Evolutionary conservation across 2,888 invertebrate genomes (phyloP), one percentile per base, ranked within the genome.

Genomic region (Drosophila sordidapex): DNA sequence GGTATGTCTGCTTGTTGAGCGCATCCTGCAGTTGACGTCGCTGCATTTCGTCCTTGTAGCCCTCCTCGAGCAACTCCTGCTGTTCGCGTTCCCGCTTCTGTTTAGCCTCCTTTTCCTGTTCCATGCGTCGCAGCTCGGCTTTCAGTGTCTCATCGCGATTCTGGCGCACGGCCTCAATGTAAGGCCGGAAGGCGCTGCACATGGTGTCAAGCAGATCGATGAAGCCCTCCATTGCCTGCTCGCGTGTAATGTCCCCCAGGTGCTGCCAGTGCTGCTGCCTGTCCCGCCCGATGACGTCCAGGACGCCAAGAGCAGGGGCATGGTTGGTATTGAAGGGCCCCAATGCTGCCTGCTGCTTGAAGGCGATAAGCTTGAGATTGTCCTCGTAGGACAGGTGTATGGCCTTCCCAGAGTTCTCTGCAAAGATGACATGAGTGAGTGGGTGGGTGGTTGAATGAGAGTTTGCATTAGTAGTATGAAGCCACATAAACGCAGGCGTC

Each of bases 371-470:
- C 91, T 97, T 97, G 63, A 99, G 93, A 91, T 98, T 97, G 91
- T 99, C 98, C 93, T 98, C 97, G 93, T 99, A 99, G 53, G 98
- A 97, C 72, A 99, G 94, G 91, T 98, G 98, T 56, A 99, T 95
- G 4, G 98, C 99, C 94, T 99, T 99, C n/a, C 99, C 99, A 94
- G 98, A 97, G 94, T 99, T 99, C 93, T 99, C 99, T 99, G 68
- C 15, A 80, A 77, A 25, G 15, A n/a, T 15, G 15, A n/a, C 13
- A 29, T 2, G 35, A 27, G 13, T 36, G 8, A 48, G 33, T 36
- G 36, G 33, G 21, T 38, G 21, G 31, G 18, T 35, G 18, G 40
- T 35, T 35, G 13, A 38, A 21, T 36, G n/a, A 15, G 6, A 27
- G 13, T 38, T 38, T 15, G 38, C 18, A 18, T 27, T 35, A 52